Conservation (phyloP, 1,140 invertebrate genomes). For the Aphaenogaster ashmeadi region DNA sequence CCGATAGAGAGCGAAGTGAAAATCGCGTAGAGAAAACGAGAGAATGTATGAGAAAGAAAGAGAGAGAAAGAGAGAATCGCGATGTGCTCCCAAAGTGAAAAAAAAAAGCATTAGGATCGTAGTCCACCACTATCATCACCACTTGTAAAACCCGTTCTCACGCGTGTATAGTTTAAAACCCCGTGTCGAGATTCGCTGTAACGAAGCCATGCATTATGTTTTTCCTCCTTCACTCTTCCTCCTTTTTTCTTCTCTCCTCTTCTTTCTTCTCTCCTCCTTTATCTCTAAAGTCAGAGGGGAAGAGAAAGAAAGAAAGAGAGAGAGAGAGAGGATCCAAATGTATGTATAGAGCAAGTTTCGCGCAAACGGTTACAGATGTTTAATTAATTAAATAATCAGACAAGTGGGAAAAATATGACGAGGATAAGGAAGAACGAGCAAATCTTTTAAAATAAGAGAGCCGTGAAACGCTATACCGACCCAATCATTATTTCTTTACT, state of each 20-base stretch:
- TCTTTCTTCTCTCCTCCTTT: background rate
- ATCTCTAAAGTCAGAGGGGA: background rate
- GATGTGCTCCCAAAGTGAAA: conserved; percentile 76
- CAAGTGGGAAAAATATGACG: conserved; percentile 59
- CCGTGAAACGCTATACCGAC: conserved; percentile 81
- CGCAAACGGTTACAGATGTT: conserved; percentile 60
- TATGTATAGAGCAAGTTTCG: conserved; percentile 68
- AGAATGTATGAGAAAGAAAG: conserved; percentile 57
- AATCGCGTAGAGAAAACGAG: conserved; percentile 30
- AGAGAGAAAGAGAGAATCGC: conserved; percentile 63
- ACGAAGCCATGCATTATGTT: conserved; percentile 40
- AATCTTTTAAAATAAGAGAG: conserved; percentile 77
- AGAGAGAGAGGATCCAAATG: conserved; percentile 21
- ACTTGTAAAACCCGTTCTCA: conserved; percentile 62
- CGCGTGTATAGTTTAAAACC: conserved; percentile 68
- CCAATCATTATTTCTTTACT: conserved; percentile 85
- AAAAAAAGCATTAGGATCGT: conserved; percentile 67
- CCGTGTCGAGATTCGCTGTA: conserved; percentile 52
- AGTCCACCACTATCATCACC: conserved; percentile 65
- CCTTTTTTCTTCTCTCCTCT: conserved; percentile 17
- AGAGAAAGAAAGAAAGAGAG: background rate
- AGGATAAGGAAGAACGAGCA: conserved; percentile 46
- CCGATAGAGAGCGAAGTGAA: conserved; percentile 58
- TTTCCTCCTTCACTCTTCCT: conserved; percentile 61
- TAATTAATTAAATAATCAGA: conserved; percentile 74